Evolutionary conservation across 2,888 invertebrate species (phyloP).

Genomic region (Rhingia rostrata): DNA sequence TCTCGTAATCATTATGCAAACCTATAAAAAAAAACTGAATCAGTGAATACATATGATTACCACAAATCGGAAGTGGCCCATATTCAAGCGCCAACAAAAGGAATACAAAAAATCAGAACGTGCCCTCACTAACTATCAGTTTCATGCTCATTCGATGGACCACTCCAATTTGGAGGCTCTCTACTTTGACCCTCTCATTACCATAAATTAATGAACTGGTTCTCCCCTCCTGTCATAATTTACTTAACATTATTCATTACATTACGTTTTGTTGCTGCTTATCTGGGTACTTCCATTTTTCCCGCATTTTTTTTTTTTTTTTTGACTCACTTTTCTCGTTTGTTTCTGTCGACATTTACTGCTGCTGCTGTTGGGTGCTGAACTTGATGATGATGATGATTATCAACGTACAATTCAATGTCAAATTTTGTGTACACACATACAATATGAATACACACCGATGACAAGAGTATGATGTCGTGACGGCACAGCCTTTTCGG

Average conservation of each 20-base stretch:
- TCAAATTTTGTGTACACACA: conserved; percentile 4
- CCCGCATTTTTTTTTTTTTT: not conserved
- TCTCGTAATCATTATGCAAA: conserved; percentile 19
- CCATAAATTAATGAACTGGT: conserved; percentile 64
- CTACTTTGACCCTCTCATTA: conserved; percentile 55
- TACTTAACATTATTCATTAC: conserved; percentile 31
- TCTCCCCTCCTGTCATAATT: conserved; percentile 25
- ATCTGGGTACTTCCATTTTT: not conserved
- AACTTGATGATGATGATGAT: conserved; percentile 25
- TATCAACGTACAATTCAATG: conserved; percentile 20
- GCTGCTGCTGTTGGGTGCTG: conserved; percentile 10
- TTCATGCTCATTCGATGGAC: conserved; percentile 19
- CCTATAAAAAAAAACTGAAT: conserved; percentile 2
- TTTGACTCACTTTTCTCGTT: conserved; percentile 1
- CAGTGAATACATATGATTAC: conserved; percentile 32
- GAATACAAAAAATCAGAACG: not conserved
- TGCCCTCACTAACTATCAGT: not conserved
- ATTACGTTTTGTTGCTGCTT: conserved; percentile 9
- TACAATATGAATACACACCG: not conserved
- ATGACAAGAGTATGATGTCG: conserved; percentile 15
- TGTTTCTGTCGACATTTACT: conserved; percentile 6
- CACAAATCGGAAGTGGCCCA: conserved; percentile 49
- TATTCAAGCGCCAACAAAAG: conserved; percentile 23
- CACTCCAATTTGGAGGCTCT: conserved; percentile 52
- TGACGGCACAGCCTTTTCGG: conserved; percentile 11